Base-by-base conservation (phyloP, 2,888 invertebrate genomes). In the Tenthredo scrophulariae region DNA sequence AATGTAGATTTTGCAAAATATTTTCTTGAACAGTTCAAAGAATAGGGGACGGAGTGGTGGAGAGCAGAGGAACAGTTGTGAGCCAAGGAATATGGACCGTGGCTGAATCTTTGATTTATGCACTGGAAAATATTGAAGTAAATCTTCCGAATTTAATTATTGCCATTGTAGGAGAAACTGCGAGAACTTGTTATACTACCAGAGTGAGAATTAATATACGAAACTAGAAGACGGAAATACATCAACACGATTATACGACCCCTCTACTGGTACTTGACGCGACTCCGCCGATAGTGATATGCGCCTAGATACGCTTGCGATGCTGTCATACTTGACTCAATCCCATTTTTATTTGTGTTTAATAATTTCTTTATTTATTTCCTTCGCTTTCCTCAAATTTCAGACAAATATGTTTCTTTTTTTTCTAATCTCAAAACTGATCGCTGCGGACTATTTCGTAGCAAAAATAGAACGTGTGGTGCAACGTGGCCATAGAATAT, bases 1-100 rank as follows among this genome's bases (percentile, higher is more conserved):
- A 91, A 90, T 89, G 89, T 88, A 88, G 87, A 89, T 89, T 90
- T 88, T 84, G 84, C 87, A 87, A 89, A 88, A 90, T 89, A 89
- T 88, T 90, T 89, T 88, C 85, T 79, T 83, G 84, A 65, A 77
- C 86, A 80, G 74, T 85, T 85, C 72, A 86, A 79, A 70, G 85
- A 88, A 85, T 70, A 86, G 86, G 87, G 86, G 85, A 85, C 85
- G 77, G 33, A 50, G 79, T 18, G 77, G 50, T 29, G 54, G 74
- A 72, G 87, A 88, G 88, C 86, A 85, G 86, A 85, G 62, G 62
- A 40, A 83, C 29, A 83, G 67, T 67, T 70, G 46, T 70, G 83
- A 83, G 33, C 43, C 83, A 62, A 83, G 83, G 83, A 83, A 83
- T 83, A 83, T 83, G 83, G 83, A 67, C 83, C 83, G 83, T 83